These are phyloP conservation scores for Trichonephila clavipes DNA, from an alignment of 1,140 invertebrate species.

Conservation along the genomic window DNA sequence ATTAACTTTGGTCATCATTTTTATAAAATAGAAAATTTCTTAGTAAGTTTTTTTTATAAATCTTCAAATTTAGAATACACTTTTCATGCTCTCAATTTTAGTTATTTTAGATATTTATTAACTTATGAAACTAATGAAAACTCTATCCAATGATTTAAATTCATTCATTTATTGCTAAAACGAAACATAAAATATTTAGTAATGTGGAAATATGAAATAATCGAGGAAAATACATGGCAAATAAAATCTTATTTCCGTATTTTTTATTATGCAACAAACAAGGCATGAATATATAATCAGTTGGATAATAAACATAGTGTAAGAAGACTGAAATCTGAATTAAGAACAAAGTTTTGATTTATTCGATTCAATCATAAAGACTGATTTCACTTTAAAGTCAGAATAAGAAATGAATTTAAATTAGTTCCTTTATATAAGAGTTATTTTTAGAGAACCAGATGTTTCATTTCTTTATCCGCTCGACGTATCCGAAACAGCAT, in stretches of 20 bases:
- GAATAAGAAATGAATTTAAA: background rate
- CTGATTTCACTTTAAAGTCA: background rate
- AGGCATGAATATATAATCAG: slow-evolving; percentile 59
- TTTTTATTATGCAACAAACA: slow-evolving; percentile 29
- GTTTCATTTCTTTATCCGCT: background rate
- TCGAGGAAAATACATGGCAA: background rate
- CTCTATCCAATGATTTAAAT: background rate
- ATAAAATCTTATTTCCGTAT: background rate
- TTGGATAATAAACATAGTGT: slow-evolving; percentile 16
- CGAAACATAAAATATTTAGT: background rate
- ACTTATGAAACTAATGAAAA: too few species aligned
- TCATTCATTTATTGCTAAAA: background rate
- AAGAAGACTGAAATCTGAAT: slow-evolving; percentile 40
- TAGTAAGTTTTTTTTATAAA: too few species aligned
- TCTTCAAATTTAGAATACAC: too few species aligned
- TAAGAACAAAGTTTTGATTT: slow-evolving; percentile 1
- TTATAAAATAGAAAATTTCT: too few species aligned
- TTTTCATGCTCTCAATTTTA: too few species aligned
- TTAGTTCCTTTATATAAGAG: background rate
- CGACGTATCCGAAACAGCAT: background rate
- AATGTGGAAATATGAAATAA: background rate
- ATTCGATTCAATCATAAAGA: background rate
- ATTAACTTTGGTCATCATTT: too few species aligned
- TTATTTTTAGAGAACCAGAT: background rate
- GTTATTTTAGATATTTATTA: too few species aligned